Conservation (phyloP, 2,797 vertebrate species). For the Nannoperca australis region DNA sequence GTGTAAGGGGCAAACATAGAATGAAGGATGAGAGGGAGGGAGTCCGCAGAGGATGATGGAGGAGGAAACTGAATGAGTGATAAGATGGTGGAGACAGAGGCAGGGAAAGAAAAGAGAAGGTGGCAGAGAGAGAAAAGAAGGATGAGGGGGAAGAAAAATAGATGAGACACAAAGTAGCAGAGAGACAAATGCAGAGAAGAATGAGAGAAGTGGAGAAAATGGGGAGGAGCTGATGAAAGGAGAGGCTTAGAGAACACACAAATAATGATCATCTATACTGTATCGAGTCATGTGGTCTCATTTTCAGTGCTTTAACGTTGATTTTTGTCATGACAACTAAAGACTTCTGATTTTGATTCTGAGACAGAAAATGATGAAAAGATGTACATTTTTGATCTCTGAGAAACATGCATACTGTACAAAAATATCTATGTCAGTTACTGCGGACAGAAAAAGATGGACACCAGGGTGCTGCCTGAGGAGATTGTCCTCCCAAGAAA, state of each 20-base stretch:
- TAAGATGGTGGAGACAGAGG: slow-evolving; percentile 68
- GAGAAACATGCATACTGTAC: neutral
- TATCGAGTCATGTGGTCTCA: neutral
- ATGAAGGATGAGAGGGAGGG: slow-evolving; percentile 66
- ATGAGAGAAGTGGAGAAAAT: slow-evolving; percentile 28
- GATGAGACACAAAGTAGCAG: slow-evolving; percentile 46
- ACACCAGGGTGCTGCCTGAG: slow-evolving; percentile 6
- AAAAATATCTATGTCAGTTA: neutral
- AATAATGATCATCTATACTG: slow-evolving; percentile 1
- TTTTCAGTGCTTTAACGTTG: too few species aligned
- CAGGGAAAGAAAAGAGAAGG: slow-evolving; percentile 45
- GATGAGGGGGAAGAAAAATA: slow-evolving; percentile 44
- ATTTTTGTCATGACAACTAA: neutral
- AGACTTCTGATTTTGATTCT: too few species aligned
- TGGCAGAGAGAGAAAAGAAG: slow-evolving; percentile 41
- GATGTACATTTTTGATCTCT: neutral
- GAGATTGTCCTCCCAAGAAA: neutral
- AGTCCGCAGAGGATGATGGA: slow-evolving; percentile 59
- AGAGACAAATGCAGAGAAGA: slow-evolving; percentile 29
- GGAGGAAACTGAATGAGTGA: slow-evolving; percentile 71
- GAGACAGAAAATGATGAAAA: too few species aligned
- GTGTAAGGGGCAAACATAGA: slow-evolving; percentile 38
- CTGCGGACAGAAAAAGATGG: neutral
- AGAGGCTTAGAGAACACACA: slow-evolving; percentile 3
- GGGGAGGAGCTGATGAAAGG: slow-evolving; percentile 30